Evolutionary conservation across 2,797 vertebrate species (phyloP).

Genomic region (Agapornis canus): DNA sequence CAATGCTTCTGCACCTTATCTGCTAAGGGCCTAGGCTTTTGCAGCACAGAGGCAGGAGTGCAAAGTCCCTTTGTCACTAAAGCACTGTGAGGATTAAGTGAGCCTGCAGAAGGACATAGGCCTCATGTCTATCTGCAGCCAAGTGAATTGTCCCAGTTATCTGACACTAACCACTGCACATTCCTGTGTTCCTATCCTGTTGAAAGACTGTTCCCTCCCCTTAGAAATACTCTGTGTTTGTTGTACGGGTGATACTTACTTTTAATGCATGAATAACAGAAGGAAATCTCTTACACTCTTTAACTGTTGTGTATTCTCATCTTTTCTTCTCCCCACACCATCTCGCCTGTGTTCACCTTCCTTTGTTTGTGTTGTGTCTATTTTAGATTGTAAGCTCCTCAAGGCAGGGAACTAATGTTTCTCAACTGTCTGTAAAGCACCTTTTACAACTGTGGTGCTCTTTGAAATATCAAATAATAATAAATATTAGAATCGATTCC

Average conservation of each 20-base stretch:
- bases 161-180: constrained; percentile 19
- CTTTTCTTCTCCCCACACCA: constrained; percentile 43
- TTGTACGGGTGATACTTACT: neutral
- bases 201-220: neutral
- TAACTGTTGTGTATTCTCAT: constrained; percentile 34
- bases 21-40: neutral
- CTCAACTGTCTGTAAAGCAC: constrained; percentile 66
- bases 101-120: neutral
- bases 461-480: constrained; percentile 62
- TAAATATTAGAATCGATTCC: constrained; percentile 57
- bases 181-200: neutral
- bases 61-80: neutral
- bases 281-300: constrained; percentile 11
- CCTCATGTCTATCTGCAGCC: neutral
- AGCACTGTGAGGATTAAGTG: neutral
- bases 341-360: constrained; percentile 46
- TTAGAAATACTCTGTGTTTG: constrained; percentile 23
- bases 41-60: neutral
- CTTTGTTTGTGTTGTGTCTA: constrained; percentile 52
- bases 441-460: constrained; percentile 59
- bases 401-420: constrained; percentile 61
- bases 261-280: constrained; percentile 50
- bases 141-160: neutral
- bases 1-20: neutral
- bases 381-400: constrained; percentile 71